Conservation (phyloP, 2,113 vertebrate species). For the Alosa alosa region DNA sequence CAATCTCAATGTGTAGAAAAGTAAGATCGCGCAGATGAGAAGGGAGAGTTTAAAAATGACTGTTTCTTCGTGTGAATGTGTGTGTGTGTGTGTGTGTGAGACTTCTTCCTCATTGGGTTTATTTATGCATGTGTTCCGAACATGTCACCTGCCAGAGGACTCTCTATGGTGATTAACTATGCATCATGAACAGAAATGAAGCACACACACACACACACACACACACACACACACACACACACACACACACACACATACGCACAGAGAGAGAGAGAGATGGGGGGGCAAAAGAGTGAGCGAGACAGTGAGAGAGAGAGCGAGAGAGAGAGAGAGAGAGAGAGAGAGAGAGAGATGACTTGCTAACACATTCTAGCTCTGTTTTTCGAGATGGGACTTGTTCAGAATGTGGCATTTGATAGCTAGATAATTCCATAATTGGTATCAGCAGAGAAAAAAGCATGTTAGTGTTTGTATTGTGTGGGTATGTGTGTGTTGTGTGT, state of each 20-base stretch:
- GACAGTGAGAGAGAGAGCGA: background rate
- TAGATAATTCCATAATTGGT: background rate
- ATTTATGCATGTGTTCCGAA: too few species aligned
- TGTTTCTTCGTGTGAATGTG: background rate
- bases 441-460: background rate
- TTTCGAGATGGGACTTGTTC: background rate
- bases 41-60: background rate
- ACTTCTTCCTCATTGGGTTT: conserved; percentile 26
- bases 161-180: too few species aligned
- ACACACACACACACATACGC: background rate
- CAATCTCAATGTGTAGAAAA: too few species aligned
- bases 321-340: background rate
- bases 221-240: background rate
- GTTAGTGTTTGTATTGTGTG: background rate
- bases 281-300: background rate
- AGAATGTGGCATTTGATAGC: background rate
- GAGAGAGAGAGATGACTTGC: background rate
- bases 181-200: background rate
- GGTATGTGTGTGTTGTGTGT: background rate
- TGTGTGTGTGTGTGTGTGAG: background rate
- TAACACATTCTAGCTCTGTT: background rate
- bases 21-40: background rate
- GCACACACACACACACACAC: background rate
- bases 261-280: background rate
- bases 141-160: too few species aligned